phyloP scores from a whole-genome alignment of 2,113 vertebrate genomes.

The Petrocephalus microphthalmus region DNA sequence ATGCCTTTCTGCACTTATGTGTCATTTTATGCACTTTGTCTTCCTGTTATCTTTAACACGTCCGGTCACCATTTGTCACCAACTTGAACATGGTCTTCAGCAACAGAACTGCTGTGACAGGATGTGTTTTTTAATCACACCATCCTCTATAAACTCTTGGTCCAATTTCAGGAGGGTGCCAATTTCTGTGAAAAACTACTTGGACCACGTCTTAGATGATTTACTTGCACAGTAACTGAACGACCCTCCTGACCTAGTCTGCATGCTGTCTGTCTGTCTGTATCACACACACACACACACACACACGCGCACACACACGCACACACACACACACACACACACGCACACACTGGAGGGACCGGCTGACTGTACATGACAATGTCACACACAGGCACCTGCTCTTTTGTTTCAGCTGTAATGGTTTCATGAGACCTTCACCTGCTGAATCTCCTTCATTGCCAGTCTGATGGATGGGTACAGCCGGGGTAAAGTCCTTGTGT shows the following conservation, averaged over 20 bases:
- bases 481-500: conserved; percentile 34
- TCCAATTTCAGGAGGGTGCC: not conserved
- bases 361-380: not conserved
- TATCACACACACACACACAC: too few relatives aligned
- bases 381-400: not conserved
- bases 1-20: not conserved
- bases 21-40: not conserved
- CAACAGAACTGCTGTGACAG: not conserved
- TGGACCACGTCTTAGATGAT: not conserved
- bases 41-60: not conserved
- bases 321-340: too few relatives aligned
- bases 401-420: not conserved
- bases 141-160: not conserved
- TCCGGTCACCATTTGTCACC: not conserved
- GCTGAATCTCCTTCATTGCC: conserved; percentile 61
- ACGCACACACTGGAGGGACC: too few relatives aligned
- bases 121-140: not conserved
- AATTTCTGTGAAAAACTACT: not conserved
- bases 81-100: not conserved
- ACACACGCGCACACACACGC: too few relatives aligned
- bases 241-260: not conserved
- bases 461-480: conserved; percentile 54
- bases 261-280: too few relatives aligned
- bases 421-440: conserved; percentile 33
- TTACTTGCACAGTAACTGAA: not conserved